Conservation (phyloP, 2,797 vertebrate genomes). For the Melanotaenia pygmaea region DNA sequence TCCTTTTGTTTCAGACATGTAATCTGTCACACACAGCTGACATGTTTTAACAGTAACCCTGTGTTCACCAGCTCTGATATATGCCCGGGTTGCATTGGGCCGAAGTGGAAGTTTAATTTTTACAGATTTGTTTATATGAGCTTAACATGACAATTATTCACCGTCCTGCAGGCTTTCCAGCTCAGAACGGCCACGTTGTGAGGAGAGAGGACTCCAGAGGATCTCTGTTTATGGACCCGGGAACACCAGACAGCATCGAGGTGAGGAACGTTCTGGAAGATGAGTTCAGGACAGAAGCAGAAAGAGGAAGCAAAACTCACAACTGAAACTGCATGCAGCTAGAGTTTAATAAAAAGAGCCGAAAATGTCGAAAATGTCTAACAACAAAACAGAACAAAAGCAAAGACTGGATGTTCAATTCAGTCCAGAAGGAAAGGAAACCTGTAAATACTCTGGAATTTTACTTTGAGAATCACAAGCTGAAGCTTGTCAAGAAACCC, state of each 20-base stretch:
- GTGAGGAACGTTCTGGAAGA: conserved; percentile 51
- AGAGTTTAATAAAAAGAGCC: background rate
- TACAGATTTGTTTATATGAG: background rate
- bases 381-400: too few species aligned
- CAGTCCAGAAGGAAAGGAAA: too few species aligned
- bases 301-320: background rate
- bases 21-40: too few species aligned
- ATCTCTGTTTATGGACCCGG: conserved; percentile 88
- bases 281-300: background rate
- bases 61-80: background rate
- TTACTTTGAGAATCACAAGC: too few species aligned
- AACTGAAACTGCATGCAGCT: background rate
- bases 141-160: background rate
- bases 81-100: background rate
- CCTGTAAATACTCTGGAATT: too few species aligned
- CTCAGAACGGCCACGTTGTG: conserved; percentile 87
- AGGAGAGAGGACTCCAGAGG: conserved; percentile 91
- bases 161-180: conserved; percentile 71
- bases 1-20: too few species aligned
- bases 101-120: too few species aligned
- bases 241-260: conserved; percentile 77
- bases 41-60: too few species aligned
- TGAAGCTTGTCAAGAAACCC: too few species aligned
- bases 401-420: too few species aligned
- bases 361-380: too few species aligned